Evolutionary conservation across 2,113 vertebrate genomes (phyloP), one percentile per base, ranked within the genome.

Genomic region (Dipodomys spectabilis): DNA sequence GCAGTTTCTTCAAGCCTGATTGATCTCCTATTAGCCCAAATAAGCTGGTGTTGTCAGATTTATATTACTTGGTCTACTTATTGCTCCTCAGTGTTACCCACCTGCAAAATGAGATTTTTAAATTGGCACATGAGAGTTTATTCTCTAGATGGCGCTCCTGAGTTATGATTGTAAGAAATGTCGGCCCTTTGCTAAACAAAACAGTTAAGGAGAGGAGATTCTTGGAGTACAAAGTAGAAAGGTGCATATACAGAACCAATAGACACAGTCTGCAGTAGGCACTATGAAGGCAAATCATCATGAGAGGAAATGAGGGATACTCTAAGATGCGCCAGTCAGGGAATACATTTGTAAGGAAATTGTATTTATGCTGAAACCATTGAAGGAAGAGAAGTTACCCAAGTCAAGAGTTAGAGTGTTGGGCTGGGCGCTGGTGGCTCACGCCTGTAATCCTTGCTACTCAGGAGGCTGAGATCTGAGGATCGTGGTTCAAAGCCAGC

Each of bases 211-310:
- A 85, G 25, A 90, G 25, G 35, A 10, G 49, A 83, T 28, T 75
- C 22, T 18, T 93, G 69, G 19, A 81, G 30, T 27, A 95, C 68
- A 72, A 93, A 87, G 35, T 73, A 28, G 74, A 78, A 88, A 88
- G 62, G 44, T 9, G 8, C 35, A 6, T 75, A 68, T 69, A 57
- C 53, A 57, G 53, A 15, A 57, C 27, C 25, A 25, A 6, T 88
- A 78, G 74, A 86, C 78, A 85, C 15, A 81, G 5, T 62, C 81
- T 84, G 18, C 32, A 30, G 73, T 77, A 94, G 88, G 72, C 86
- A 64, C 39, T 53, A 19, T 65, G 71, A 92, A 79, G 60, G 67
- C n/a, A 93, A 86, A 53, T 35, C 88, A 60, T 75, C 15, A 30
- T 60, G 18, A 86, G 32, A 90, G 81, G 88, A 91, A 82, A 78